These are phyloP conservation scores for Halcyon leucocephala DNA, from an alignment of 2,797 vertebrate genomes.

Conservation along the genomic window DNA sequence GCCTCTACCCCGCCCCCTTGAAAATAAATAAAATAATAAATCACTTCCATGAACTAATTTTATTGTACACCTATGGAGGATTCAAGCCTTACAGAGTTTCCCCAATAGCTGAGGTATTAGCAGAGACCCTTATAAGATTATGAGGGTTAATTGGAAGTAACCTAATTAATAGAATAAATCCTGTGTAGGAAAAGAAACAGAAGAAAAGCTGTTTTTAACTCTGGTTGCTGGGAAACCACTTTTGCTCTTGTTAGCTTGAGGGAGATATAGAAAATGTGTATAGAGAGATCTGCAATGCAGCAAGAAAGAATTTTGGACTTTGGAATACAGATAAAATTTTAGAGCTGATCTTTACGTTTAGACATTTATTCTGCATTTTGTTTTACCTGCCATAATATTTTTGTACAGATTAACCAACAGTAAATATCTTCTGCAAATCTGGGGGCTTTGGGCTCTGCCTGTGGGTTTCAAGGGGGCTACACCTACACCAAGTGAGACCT, in stretches of 20 bases:
- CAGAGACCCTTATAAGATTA: constrained; percentile 69
- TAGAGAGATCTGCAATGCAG: constrained; percentile 71
- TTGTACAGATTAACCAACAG: not conserved
- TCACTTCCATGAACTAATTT: not conserved
- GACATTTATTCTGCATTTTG: not conserved
- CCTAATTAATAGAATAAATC: constrained; percentile 80
- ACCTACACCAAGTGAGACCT: not conserved
- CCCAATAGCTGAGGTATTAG: constrained; percentile 63
- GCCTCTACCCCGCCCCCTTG: not conserved
- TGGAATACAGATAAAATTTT: constrained; percentile 23
- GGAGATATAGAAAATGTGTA: constrained; percentile 60
- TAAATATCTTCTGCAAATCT: not conserved
- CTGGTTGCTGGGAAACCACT: constrained; percentile 77
- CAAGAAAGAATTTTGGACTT: constrained; percentile 60
- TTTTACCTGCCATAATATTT: not conserved
- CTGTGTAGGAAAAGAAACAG: constrained; percentile 73
- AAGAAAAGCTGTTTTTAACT: constrained; percentile 74
- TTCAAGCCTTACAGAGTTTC: constrained; percentile 59
- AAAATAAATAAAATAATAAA: not conserved
- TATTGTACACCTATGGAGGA: not conserved
- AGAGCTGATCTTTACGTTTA: constrained; percentile 12
- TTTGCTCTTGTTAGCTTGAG: constrained; percentile 74
- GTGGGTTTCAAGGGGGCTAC: not conserved
- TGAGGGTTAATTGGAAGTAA: constrained; percentile 78
- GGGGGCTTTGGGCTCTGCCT: not conserved